phyloP scores from a whole-genome alignment of 2,888 invertebrate genomes.

The Eupsilia transversa region DNA sequence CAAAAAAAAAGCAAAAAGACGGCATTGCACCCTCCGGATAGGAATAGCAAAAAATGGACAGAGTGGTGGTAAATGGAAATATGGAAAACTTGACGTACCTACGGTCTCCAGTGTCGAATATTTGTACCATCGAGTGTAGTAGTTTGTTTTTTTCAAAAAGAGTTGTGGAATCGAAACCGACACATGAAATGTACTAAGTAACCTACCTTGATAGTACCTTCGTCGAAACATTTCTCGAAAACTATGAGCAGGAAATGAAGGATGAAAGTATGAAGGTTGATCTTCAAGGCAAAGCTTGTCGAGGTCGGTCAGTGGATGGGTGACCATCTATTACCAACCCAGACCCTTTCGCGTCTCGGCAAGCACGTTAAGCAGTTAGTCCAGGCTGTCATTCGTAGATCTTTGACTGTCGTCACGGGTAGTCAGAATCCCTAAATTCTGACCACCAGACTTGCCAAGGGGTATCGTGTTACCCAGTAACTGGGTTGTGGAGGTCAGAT shows the following conservation, averaged over 20 bases:
- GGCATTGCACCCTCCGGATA: conserved; percentile 20
- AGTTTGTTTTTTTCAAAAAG: neutral
- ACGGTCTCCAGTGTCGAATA: neutral
- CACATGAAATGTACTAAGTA: no score
- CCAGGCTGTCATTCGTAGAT: neutral
- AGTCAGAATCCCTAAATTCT: neutral
- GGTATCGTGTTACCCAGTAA: neutral
- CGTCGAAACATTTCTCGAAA: neutral
- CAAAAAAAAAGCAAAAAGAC: conserved; percentile 63
- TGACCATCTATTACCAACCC: neutral
- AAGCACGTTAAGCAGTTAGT: neutral
- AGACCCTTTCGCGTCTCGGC: neutral
- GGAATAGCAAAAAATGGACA: conserved; percentile 44
- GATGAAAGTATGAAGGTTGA: no score
- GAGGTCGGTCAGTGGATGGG: neutral
- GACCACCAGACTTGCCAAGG: neutral
- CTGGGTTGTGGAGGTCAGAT: neutral
- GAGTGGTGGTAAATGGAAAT: conserved; percentile 26
- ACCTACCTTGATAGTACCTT: no score
- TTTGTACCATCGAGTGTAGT: conserved; percentile 14
- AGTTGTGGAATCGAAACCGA: neutral
- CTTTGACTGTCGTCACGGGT: neutral
- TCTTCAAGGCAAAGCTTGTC: neutral
- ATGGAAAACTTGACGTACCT: conserved; percentile 20
- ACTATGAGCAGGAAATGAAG: neutral